phyloP scores from a whole-genome alignment of 1,140 invertebrate species.

The Formica exsecta region DNA sequence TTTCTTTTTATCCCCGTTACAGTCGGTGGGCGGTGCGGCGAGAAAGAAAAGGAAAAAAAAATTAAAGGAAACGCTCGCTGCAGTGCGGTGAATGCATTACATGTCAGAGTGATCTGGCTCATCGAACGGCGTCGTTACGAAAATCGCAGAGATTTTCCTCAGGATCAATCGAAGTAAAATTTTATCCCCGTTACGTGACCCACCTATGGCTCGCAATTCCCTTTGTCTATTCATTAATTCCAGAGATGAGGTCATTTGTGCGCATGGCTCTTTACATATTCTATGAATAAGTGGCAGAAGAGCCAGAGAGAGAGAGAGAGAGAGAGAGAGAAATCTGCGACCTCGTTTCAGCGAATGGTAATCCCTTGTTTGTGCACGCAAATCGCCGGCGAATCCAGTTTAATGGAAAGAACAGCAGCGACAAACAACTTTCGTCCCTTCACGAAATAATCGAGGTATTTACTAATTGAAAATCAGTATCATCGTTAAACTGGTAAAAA shows the following conservation, averaged over 20 bases:
- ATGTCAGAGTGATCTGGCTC: conserved; percentile 56
- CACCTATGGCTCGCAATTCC: conserved; percentile 19
- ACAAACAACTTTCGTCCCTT: conserved; percentile 9
- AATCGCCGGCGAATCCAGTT: conserved; percentile 22
- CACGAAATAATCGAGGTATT: conserved; percentile 39
- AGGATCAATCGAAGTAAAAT: conserved; percentile 25
- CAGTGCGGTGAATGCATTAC: conserved; percentile 55
- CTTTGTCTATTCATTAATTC: conserved; percentile 58
- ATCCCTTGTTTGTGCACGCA: conserved; percentile 53
- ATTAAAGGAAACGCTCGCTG: conserved; percentile 73
- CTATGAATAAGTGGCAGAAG: conserved; percentile 31
- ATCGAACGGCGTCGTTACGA: conserved; percentile 12
- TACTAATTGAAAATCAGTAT: conserved; percentile 37
- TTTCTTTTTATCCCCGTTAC: conserved; percentile 40
- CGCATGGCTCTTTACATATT: conserved; percentile 45
- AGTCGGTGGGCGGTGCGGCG: conserved; percentile 3
- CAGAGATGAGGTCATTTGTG: conserved; percentile 30
- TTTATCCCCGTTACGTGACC: conserved; percentile 42
- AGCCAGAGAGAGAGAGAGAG: not conserved
- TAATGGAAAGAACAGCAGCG: conserved; percentile 46
- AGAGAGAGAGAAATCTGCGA: conserved; percentile 3
- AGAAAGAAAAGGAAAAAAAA: conserved; percentile 43
- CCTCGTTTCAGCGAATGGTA: conserved; percentile 7
- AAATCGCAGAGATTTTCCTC: conserved; percentile 26
- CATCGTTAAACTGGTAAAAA: conserved; percentile 33